Evolutionary conservation across 2,888 invertebrate species (phyloP).

Genomic region (Platypus cylindrus): DNA sequence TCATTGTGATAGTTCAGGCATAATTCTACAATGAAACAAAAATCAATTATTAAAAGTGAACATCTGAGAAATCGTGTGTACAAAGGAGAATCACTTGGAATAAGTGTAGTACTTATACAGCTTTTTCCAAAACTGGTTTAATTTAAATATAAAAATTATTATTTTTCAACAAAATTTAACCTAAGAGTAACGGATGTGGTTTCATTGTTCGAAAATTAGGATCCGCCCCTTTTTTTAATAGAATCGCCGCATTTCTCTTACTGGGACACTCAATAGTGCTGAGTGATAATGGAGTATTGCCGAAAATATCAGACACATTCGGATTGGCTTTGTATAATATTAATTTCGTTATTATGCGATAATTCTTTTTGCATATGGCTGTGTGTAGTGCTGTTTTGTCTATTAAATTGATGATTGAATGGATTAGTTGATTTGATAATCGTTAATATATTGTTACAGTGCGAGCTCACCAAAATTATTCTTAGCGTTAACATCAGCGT

Average conservation of each 20-base stretch:
- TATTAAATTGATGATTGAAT: too few species aligned
- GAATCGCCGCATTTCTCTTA: slow-evolving; percentile 14
- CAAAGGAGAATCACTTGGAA: not conserved
- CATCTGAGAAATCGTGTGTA: not conserved
- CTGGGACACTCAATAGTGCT: slow-evolving; percentile 17
- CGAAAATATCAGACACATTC: slow-evolving; percentile 20
- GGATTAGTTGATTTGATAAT: too few species aligned
- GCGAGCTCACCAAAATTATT: slow-evolving; percentile 15
- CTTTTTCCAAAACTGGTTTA: too few species aligned
- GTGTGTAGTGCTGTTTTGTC: slow-evolving; percentile 18
- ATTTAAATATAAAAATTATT: slow-evolving; percentile 3
- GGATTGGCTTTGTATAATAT: slow-evolving; percentile 16
- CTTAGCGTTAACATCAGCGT: slow-evolving; percentile 18
- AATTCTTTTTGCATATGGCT: slow-evolving; percentile 13
- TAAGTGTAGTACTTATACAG: too few species aligned
- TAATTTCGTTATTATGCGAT: slow-evolving; percentile 16
- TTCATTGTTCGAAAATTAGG: slow-evolving; percentile 9
- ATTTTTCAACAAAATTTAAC: slow-evolving; percentile 17
- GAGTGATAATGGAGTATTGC: slow-evolving; percentile 20
- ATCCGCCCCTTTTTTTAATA: slow-evolving; percentile 19
- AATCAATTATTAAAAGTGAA: too few species aligned
- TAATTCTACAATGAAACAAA: slow-evolving; percentile 21
- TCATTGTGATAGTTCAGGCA: slow-evolving; percentile 13
- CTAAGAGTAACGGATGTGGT: slow-evolving; percentile 15
- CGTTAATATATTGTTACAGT: too few species aligned